These are phyloP conservation scores for Amphipoea lucens DNA, from an alignment of 2,888 invertebrate genomes.

Conservation along the genomic window DNA sequence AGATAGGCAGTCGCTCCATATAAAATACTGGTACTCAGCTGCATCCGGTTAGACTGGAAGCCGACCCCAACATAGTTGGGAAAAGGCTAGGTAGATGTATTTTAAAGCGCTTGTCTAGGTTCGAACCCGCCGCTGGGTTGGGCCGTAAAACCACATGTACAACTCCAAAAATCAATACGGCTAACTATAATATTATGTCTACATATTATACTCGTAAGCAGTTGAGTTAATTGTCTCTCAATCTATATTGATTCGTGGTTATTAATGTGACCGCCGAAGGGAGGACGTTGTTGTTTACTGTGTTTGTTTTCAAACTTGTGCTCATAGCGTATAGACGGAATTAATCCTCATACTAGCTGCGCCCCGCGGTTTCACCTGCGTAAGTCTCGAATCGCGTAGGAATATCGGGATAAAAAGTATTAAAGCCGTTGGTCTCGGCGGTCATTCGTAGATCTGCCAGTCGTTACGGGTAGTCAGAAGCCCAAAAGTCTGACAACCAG, in stretches of 20 bases:
- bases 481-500: too few relatives aligned
- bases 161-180: not conserved
- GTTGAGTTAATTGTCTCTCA: slow-evolving; percentile 31
- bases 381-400: too few relatives aligned
- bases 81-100: not conserved
- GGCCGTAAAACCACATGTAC: too few relatives aligned
- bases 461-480: too few relatives aligned
- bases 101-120: not conserved
- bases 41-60: not conserved
- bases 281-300: not conserved
- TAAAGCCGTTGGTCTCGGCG: too few relatives aligned
- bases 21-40: not conserved
- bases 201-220: slow-evolving; percentile 12
- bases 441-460: too few relatives aligned
- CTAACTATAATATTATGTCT: not conserved
- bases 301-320: not conserved
- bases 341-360: not conserved
- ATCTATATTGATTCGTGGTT: slow-evolving; percentile 43
- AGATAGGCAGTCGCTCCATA: not conserved
- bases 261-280: slow-evolving; percentile 19
- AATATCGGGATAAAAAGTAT: too few relatives aligned
- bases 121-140: not conserved
- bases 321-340: not conserved
- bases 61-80: not conserved
- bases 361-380: too few relatives aligned